phyloP scores from a whole-genome alignment of 2,888 invertebrate genomes.

The Tachystola acroxantha region DNA sequence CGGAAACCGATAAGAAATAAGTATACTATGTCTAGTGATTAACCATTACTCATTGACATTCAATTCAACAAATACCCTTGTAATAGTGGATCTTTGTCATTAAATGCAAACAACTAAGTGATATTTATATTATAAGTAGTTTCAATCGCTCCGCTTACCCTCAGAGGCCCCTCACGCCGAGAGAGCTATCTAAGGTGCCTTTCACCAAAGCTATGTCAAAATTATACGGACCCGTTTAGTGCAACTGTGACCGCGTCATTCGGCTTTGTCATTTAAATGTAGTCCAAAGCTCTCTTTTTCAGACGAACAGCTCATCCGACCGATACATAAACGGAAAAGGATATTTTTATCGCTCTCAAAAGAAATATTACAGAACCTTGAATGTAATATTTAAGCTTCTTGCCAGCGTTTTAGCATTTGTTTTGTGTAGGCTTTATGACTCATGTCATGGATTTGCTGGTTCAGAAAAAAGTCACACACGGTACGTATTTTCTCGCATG shows the following conservation, averaged over 20 bases:
- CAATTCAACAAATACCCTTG: too few relatives aligned
- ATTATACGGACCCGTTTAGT: conserved; percentile 7
- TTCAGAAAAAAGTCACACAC: background rate
- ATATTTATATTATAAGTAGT: background rate
- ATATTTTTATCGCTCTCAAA: background rate
- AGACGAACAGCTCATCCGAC: background rate
- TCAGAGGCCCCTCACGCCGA: background rate
- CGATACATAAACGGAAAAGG: conserved; percentile 1
- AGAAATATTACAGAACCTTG: background rate
- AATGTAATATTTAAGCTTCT: background rate
- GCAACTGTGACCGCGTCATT: conserved; percentile 1
- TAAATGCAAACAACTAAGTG: too few relatives aligned
- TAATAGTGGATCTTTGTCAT: too few relatives aligned
- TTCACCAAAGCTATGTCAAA: conserved; percentile 1
- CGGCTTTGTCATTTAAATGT: conserved; percentile 9
- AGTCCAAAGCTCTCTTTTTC: conserved; percentile 6
- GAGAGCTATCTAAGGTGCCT: background rate
- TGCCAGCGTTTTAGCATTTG: conserved; percentile 1
- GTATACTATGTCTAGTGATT: too few relatives aligned
- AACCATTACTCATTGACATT: too few relatives aligned
- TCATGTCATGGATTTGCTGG: conserved; percentile 5
- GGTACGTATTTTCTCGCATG: too few relatives aligned
- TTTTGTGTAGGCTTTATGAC: conserved; percentile 1
- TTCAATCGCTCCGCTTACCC: background rate
- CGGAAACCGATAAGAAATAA: too few relatives aligned